Base-by-base conservation (phyloP, 1,140 invertebrate species). In the Campodea augens region DNA sequence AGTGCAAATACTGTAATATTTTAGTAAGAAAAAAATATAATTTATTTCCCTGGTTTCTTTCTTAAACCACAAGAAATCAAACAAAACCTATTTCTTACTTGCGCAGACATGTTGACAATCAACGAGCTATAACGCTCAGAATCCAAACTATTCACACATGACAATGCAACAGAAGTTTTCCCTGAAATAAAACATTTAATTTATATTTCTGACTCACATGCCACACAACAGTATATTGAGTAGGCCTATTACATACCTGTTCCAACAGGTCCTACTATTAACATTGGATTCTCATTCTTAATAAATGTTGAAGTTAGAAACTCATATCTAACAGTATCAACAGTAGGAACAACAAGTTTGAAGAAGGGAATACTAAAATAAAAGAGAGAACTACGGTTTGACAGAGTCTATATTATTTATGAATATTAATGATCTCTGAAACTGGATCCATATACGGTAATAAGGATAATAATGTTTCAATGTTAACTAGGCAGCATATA, bases 81-180 rank as follows among this genome's bases (percentile, higher is more conserved):
- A n/a, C n/a, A n/a, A n/a, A n/a, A n/a, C n/a, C n/a, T n/a, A n/a
- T 38, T 43, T 38, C 36, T 42, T 54, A 71, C 70, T 64, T 74
- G 77, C 2, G 81, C 83, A 1, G 83, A 87, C 74, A 88, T 83
- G 58, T 88, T 88, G 27, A 88, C 71, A 4, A 75, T 72, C 3
- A 87, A 66, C 1, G 76, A 55, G 37, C 65, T 71, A 57, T 78
- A 86, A 43, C 63, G 69, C n/a, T 60, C 63, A 0, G 65, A 52
- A 55, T 81, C 70, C 18, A 87, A 63, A 3, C 61, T 63, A 4
- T 68, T 59, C 7, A 87, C 55, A 0, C 78, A 77, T 32, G 72
- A 73, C 37, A 75, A 69, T 1, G 79, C 74, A 2, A 78, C 73
- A 1, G 75, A 82, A 0, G 82, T 84, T 64, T 89, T 91, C 23